Base-by-base conservation (phyloP, 2,888 invertebrate genomes). In the Ormyrus pomaceus region DNA sequence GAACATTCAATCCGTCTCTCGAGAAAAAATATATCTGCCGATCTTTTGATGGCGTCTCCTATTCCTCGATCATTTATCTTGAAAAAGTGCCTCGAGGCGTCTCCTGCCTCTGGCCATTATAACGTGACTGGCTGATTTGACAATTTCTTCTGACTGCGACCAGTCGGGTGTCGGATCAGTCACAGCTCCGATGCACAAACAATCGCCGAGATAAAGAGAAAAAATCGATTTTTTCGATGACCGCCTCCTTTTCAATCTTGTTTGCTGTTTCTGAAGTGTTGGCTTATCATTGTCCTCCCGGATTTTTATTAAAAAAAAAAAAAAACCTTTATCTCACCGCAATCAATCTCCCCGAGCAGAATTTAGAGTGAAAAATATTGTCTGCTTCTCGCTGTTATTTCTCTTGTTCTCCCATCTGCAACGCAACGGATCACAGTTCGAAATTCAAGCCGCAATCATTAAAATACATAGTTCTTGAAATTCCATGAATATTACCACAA, bases 401-500 rank as follows among this genome's bases (percentile, higher is more conserved):
- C 34, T 34, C 34, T 4, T 34, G 4, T 34, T 34, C 4, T 34
- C 34, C 34, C 34, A 34, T 19, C 34, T 4, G 34, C 34, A 34
- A 4, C 34, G 34, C 34, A 4, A 4, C 34, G 34, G 34, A 34
- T 34, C 34, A 4, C 4, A 34, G 34, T 4, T 34, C 34, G 34
- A 34, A 34, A 34, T 56, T 56, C 76, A 76, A 76, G 71, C 76
- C 51, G 45, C 65, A 79, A 68, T 80, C 71, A 76, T 76, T 80
- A 79, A 79, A 79, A 74, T 69, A 13, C 13, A 56, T 46, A 34
- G 68, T 64, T 74, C 70, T 66, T 78, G 69, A 70, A 79, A 74
- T 79, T 75, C 69, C 75, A 75, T 75, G 65, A 75, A 79, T 75
- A 77, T 80, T 77, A 53, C 76, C 68, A 75, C 66, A 72, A 34